phyloP scores from a whole-genome alignment of 2,113 vertebrate species.

The Oriolus oriolus region DNA sequence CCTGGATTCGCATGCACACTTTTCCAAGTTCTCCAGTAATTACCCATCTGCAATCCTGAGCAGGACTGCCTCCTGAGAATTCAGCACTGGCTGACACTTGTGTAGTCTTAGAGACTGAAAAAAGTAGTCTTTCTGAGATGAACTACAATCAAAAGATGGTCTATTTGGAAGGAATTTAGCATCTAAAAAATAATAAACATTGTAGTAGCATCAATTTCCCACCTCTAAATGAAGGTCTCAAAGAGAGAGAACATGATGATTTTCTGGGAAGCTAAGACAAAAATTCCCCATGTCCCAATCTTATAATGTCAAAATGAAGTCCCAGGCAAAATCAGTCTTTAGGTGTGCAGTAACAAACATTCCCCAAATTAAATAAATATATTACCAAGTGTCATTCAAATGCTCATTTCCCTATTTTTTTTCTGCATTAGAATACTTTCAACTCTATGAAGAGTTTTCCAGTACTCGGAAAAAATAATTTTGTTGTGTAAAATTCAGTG shows the following conservation, averaged over 20 bases:
- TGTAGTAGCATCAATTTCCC: not conserved
- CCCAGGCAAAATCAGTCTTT: not conserved
- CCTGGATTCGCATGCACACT: not conserved
- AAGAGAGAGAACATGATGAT: not conserved
- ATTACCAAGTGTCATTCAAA: not conserved
- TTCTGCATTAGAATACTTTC: not conserved
- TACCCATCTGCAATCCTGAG: not conserved
- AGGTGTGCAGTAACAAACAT: not conserved
- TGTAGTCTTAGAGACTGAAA: not conserved
- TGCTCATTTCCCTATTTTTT: not conserved
- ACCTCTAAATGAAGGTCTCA: not conserved
- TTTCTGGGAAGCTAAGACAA: not conserved
- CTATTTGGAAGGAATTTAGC: not conserved
- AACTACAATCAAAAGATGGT: not conserved
- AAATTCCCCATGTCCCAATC: not conserved
- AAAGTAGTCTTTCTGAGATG: not conserved
- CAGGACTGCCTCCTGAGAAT: not conserved
- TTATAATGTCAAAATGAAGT: not conserved
- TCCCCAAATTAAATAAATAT: not conserved
- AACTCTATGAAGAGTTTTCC: not conserved
- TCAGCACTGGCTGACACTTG: not conserved
- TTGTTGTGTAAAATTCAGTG: not conserved
- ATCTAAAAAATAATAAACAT: not conserved
- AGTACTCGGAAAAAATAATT: not conserved
- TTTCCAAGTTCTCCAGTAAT: not conserved